phyloP scores from a whole-genome alignment of 2,888 invertebrate species.

The Peribatodes rhomboidaria region DNA sequence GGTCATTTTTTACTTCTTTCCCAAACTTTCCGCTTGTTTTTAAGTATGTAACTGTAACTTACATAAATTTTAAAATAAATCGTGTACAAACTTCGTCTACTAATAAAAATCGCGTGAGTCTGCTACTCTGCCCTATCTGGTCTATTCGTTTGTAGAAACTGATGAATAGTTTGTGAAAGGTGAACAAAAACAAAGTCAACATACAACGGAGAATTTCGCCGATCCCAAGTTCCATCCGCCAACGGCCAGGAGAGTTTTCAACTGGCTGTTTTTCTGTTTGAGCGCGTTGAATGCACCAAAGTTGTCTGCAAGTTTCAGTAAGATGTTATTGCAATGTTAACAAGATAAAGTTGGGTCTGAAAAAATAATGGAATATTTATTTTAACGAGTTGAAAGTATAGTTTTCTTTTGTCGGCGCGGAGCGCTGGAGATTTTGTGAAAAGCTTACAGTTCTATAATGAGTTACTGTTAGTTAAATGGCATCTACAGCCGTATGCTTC shows the following conservation, averaged over 20 bases:
- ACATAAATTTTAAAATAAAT: too few relatives aligned
- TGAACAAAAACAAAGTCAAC: slow-evolving; percentile 44
- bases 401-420: neutral
- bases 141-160: neutral
- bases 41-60: too few relatives aligned
- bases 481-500: too few relatives aligned
- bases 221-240: slow-evolving; percentile 91
- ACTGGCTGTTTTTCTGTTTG: slow-evolving; percentile 78
- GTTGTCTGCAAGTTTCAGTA: slow-evolving; percentile 69
- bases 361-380: slow-evolving; percentile 6
- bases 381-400: neutral
- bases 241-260: slow-evolving; percentile 88
- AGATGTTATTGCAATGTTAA: slow-evolving; percentile 25
- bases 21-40: too few relatives aligned
- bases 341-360: slow-evolving; percentile 9
- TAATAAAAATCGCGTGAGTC: too few relatives aligned
- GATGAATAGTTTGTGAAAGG: neutral
- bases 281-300: slow-evolving; percentile 84
- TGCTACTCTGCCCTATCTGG: too few relatives aligned
- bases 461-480: too few relatives aligned
- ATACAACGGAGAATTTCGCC: slow-evolving; percentile 84
- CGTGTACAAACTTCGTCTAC: too few relatives aligned
- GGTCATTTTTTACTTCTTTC: too few relatives aligned
- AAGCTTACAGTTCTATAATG: neutral
- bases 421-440: neutral